These are phyloP conservation scores for Pipra filicauda DNA, from an alignment of 2,113 vertebrate species.

Conservation along the genomic window DNA sequence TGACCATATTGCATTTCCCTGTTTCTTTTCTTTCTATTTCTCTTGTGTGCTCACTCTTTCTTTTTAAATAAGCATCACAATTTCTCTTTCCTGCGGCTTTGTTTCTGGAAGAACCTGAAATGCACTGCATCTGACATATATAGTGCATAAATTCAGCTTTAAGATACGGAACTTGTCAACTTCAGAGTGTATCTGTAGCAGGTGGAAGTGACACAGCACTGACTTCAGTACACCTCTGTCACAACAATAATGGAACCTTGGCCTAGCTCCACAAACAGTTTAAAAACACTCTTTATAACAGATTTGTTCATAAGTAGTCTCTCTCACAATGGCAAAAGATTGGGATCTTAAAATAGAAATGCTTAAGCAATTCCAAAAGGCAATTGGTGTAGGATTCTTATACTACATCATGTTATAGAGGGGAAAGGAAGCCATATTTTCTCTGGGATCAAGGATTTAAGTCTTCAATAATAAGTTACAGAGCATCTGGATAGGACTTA, in stretches of 20 bases:
- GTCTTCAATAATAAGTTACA: not conserved
- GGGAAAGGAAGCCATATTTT: not conserved
- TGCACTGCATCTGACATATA: not conserved
- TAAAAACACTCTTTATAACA: not conserved
- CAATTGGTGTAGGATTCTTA: not conserved
- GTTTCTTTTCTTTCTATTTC: not conserved
- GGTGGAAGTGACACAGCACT: not conserved
- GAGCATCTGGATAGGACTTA: not conserved
- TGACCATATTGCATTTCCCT: not conserved
- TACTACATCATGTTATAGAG: not conserved
- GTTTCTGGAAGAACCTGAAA: not conserved
- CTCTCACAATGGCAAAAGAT: not conserved
- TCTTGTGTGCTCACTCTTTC: not conserved
- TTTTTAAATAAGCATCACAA: not conserved
- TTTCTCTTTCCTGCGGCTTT: not conserved
- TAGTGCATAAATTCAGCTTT: not conserved
- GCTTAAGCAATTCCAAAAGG: not conserved
- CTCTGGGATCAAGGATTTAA: not conserved
- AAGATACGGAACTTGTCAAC: not conserved
- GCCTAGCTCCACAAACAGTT: not conserved
- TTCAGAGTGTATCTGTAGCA: not conserved
- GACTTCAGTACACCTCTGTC: not conserved
- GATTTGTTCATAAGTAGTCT: not conserved
- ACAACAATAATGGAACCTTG: not conserved
- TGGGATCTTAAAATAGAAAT: not conserved